These are phyloP conservation scores for Aspidapion aeneum DNA, from an alignment of 2,888 invertebrate genomes.

Conservation along the genomic window DNA sequence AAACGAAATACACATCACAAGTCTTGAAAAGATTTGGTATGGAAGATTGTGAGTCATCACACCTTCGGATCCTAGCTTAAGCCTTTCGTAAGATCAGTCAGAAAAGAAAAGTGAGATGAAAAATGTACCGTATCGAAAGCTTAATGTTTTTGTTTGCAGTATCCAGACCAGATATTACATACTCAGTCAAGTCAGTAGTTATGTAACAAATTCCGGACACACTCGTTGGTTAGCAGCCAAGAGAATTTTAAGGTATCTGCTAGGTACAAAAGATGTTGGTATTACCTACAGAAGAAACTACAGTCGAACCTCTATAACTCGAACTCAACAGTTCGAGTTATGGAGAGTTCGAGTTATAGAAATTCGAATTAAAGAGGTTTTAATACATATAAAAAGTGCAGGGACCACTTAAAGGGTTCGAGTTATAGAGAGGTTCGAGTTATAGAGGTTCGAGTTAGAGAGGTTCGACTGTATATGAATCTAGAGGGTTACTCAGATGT, in stretches of 20 bases:
- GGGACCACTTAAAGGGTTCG: no score
- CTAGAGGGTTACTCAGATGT: neutral
- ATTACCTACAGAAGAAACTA: no score
- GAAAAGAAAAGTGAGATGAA: constrained; percentile 1
- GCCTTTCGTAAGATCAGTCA: no score
- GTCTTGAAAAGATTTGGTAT: neutral
- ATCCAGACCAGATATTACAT: constrained; percentile 30
- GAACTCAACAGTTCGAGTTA: no score
- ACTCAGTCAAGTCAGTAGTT: constrained; percentile 27
- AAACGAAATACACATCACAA: neutral
- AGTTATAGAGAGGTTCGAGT: no score
- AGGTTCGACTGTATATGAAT: no score
- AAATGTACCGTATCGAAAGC: constrained; percentile 26
- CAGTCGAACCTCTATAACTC: no score
- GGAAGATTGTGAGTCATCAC: neutral
- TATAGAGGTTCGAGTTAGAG: no score
- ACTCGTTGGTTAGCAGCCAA: constrained; percentile 14
- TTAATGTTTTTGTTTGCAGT: constrained; percentile 26
- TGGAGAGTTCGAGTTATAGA: no score
- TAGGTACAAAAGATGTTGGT: neutral
- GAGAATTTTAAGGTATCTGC: constrained; percentile 19
- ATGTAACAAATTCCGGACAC: constrained; percentile 10
- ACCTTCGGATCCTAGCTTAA: no score
- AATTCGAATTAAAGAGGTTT: no score
- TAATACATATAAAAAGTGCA: no score